Evolutionary conservation across 2,888 invertebrate species (phyloP).

Genomic region (Drosophila nigricruria): DNA sequence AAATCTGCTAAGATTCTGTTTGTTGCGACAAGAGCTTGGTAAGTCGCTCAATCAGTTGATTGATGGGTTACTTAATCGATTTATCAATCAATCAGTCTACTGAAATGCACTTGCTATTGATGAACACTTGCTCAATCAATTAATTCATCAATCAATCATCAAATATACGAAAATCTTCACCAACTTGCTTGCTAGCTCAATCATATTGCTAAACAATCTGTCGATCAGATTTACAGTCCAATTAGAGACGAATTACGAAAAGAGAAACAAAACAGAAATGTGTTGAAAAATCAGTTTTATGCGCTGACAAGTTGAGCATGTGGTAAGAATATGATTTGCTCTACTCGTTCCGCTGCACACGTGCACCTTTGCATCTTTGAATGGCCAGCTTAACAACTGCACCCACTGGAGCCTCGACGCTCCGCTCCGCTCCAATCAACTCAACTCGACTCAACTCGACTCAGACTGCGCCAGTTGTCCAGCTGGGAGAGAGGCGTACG

Average conservation of each 20-base stretch:
- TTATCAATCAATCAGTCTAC: background rate
- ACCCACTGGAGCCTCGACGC: background rate
- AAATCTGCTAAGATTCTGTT: no score
- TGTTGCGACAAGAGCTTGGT: background rate
- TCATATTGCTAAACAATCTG: background rate
- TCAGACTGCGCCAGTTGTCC: slow-evolving; percentile 8
- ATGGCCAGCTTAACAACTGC: slow-evolving; percentile 1
- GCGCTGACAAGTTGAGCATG: slow-evolving; percentile 9
- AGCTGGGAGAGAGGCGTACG: slow-evolving; percentile 14
- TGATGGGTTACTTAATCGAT: no score
- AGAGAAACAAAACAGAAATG: background rate
- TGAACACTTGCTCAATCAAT: background rate
- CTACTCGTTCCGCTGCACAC: slow-evolving; percentile 15
- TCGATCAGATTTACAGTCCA: background rate
- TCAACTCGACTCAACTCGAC: background rate
- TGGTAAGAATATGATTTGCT: background rate
- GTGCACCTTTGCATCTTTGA: slow-evolving; percentile 7
- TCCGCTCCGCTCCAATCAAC: background rate
- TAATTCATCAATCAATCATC: background rate
- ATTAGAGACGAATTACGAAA: background rate
- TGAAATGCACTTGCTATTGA: no score
- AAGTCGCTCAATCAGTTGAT: background rate
- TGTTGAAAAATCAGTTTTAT: slow-evolving; percentile 2
- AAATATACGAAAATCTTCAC: background rate
- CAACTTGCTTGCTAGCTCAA: background rate